These are phyloP conservation scores for Chrysolina americana DNA, from an alignment of 2,888 invertebrate species.

Conservation along the genomic window DNA sequence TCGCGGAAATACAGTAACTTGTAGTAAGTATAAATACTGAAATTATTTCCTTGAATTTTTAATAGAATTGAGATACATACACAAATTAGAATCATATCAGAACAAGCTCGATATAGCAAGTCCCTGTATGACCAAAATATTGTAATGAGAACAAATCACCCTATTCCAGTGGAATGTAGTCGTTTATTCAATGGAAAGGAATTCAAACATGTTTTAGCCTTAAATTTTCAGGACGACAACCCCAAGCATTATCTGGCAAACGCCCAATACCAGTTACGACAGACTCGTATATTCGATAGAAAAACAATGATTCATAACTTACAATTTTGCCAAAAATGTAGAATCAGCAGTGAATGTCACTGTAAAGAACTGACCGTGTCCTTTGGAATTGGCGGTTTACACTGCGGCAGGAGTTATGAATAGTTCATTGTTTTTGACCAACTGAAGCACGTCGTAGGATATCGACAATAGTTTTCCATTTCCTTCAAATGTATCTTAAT, in stretches of 20 bases:
- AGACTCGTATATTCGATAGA: conserved; percentile 1
- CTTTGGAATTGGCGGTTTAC: neutral
- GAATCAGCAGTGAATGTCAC: neutral
- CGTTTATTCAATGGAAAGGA: neutral
- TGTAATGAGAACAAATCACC: neutral
- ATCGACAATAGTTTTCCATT: neutral
- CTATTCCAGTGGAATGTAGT: neutral
- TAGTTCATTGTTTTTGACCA: neutral
- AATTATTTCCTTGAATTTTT: too few relatives aligned
- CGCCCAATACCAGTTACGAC: neutral
- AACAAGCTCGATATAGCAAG: too few relatives aligned
- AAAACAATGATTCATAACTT: conserved; percentile 5
- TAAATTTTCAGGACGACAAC: neutral
- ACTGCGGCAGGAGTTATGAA: neutral
- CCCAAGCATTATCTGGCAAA: neutral
- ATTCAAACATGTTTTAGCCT: neutral
- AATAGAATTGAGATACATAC: too few relatives aligned
- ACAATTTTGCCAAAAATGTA: neutral
- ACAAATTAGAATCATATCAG: too few relatives aligned
- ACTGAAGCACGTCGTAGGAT: too few relatives aligned
- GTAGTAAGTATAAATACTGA: too few relatives aligned
- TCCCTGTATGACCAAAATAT: too few relatives aligned
- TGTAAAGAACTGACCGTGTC: neutral
- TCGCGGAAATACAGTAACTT: too few relatives aligned
- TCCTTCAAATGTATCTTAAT: too few relatives aligned